Conservation (phyloP, 2,113 vertebrate genomes). For the Eclectus roratus region DNA sequence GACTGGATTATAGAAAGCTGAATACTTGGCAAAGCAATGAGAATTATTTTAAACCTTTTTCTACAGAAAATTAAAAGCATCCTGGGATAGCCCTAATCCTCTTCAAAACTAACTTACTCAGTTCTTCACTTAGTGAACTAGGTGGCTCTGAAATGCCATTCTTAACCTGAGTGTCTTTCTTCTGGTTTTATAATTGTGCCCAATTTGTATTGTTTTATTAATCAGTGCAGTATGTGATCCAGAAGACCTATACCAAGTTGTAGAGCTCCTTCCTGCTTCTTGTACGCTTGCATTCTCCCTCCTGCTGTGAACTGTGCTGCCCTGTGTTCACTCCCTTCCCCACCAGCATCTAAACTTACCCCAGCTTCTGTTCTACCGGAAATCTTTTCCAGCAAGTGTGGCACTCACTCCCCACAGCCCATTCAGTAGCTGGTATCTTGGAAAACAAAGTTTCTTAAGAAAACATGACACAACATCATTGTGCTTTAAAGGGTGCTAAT, state of each 20-base stretch:
- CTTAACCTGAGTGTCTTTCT: background rate
- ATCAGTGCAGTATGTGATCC: background rate
- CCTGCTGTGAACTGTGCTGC: background rate
- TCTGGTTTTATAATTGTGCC: background rate
- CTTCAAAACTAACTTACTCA: background rate
- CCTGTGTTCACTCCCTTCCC: background rate
- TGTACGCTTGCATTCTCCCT: background rate
- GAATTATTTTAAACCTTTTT: background rate
- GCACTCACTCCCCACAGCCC: background rate
- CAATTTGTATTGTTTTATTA: background rate
- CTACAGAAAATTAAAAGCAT: background rate
- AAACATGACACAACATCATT: background rate
- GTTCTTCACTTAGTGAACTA: background rate
- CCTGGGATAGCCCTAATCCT: background rate
- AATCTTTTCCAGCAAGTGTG: background rate
- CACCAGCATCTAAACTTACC: background rate
- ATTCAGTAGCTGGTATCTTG: background rate
- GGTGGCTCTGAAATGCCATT: background rate
- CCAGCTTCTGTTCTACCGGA: background rate
- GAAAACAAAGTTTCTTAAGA: background rate
- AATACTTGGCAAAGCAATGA: background rate
- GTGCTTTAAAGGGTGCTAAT: background rate
- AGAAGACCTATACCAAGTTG: background rate
- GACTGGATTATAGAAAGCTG: background rate
- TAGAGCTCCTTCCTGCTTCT: background rate